Conservation (phyloP, 2,113 vertebrate genomes). For the Thomomys bottae region DNA sequence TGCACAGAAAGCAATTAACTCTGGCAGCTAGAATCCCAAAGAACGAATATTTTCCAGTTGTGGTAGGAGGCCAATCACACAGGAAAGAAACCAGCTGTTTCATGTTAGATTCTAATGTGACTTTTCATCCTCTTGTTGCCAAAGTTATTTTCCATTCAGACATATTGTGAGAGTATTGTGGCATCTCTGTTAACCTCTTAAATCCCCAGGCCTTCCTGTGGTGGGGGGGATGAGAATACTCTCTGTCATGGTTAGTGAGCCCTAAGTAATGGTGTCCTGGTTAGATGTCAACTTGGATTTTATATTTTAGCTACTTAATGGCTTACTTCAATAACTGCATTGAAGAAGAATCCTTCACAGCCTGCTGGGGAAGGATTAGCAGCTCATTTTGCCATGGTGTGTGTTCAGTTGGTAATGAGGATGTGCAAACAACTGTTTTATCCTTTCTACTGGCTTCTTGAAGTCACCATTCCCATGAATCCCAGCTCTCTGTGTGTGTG, state of each 20-base stretch:
- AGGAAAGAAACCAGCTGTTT: slow-evolving; percentile 78
- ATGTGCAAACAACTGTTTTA: neutral
- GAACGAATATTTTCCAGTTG: slow-evolving; percentile 73
- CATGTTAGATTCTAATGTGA: slow-evolving; percentile 71
- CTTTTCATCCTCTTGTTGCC: slow-evolving; percentile 60
- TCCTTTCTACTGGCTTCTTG: neutral
- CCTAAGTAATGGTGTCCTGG: neutral
- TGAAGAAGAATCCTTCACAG: neutral
- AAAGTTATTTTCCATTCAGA: slow-evolving; percentile 77
- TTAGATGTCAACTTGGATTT: neutral
- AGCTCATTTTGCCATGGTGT: neutral
- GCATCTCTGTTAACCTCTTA: slow-evolving; percentile 62
- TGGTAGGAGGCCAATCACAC: slow-evolving; percentile 53
- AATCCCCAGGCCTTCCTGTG: slow-evolving; percentile 12
- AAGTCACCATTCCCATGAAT: neutral
- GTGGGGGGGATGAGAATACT: slow-evolving; percentile 50
- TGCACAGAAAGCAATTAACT: slow-evolving; percentile 60
- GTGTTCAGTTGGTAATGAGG: neutral
- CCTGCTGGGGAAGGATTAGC: neutral
- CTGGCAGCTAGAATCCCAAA: slow-evolving; percentile 68
- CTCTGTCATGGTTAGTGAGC: slow-evolving; percentile 17
- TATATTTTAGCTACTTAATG: neutral
- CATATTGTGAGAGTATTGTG: neutral
- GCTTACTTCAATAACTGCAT: neutral
- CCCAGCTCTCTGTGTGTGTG: neutral